Percentiles rank a stretch among this genome's conserved stretches.
phyloP scores from a whole-genome alignment of 2,888 invertebrate species.

The Julus scandinavius region DNA sequence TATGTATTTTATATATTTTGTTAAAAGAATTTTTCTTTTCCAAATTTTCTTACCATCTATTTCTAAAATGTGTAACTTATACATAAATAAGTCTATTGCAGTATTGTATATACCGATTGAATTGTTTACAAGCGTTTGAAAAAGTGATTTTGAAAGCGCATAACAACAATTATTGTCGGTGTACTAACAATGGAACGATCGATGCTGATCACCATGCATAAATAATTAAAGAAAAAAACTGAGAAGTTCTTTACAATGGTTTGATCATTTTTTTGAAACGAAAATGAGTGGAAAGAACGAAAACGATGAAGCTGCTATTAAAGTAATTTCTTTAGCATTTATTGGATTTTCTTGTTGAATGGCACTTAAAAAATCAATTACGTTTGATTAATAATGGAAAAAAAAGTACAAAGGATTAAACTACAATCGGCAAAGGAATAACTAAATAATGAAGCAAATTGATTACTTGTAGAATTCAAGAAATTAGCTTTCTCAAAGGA shows the following conservation, averaged over 20 bases:
- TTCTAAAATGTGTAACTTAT: too few relatives aligned
- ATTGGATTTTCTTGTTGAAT: not conserved
- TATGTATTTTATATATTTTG: too few relatives aligned
- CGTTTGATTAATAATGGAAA: not conserved
- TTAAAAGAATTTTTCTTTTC: too few relatives aligned
- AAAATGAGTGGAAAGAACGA: not conserved
- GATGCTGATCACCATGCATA: not conserved
- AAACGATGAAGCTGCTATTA: not conserved
- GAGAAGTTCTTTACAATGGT: not conserved
- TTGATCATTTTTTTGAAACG: not conserved
- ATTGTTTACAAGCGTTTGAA: too few relatives aligned
- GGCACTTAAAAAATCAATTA: not conserved
- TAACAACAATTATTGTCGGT: not conserved
- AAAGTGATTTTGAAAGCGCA: not conserved
- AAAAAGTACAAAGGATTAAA: not conserved
- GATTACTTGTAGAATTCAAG: not conserved
- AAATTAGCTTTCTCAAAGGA: not conserved
- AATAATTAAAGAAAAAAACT: not conserved
- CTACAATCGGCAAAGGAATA: not conserved
- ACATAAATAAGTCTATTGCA: too few relatives aligned
- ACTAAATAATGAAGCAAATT: constrained; percentile 11
- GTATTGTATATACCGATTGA: too few relatives aligned
- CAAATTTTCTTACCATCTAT: too few relatives aligned
- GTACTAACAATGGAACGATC: too few relatives aligned
- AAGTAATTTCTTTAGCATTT: not conserved